Evolutionary conservation across 1,140 invertebrate genomes (phyloP), one percentile per base, ranked within the genome.

Genomic region (Mylabris phalerata): DNA sequence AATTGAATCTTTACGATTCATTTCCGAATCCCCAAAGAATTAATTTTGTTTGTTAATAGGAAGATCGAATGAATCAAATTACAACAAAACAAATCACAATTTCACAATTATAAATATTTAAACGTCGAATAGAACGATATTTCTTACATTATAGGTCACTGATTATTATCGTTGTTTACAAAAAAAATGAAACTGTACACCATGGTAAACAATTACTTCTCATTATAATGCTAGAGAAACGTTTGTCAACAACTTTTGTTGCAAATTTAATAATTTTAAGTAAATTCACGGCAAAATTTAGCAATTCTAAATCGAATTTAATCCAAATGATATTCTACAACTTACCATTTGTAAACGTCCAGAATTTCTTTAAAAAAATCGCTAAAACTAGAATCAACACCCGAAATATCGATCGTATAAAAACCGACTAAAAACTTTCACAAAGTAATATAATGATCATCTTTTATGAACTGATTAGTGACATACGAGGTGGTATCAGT

Each of bases 401-500:
- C 10, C 41, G 5, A 52, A 19, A 7, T 24, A 49, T 32, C 48
- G 43, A 9, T 13, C 44, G 25, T 32, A 52, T 7, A 52, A 54
- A 45, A 27, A 32, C 32, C 7, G 7, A 32, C 50, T 43, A 40
- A 42, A 54, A 54, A 54, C 51, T 54, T 54, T n/a, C 51, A 46
- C 26, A 10, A 46, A 32, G 46, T 32, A 7, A 1, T 32, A 32
- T 32, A 7, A 32, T 32, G 51, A 54, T 54, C 42, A 54, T 54
- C 51, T 26, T 54, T n/a, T 45, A 54, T 26, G 39, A 38, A 54
- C 51, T 54, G 51, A 54, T 54, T 45, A 54, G 19, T 54, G 46
- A 54, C 51, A 54, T 45, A 26, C 51, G 51, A 54, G 51, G 51
- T 52, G 19, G 19, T 32, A 54, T 54, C 51, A 54, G 51, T 54